These are phyloP conservation scores for Oryzias sinensis DNA, from an alignment of 2,797 vertebrate genomes.

Conservation along the genomic window DNA sequence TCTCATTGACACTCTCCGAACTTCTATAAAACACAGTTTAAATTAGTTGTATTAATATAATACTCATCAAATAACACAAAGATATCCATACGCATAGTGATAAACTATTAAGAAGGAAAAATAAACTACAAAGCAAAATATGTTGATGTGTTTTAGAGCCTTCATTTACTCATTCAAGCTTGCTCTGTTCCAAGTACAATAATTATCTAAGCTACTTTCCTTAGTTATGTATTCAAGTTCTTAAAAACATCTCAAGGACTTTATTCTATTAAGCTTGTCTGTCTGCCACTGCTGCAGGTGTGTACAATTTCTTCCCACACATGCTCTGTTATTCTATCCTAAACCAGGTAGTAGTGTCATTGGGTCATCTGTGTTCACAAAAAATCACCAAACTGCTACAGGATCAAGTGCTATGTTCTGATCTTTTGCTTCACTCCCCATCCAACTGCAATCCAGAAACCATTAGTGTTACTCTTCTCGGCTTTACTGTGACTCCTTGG, in stretches of 20 bases:
- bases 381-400: constrained; percentile 44
- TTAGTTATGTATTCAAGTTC: no score
- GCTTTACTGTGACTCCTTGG: constrained; percentile 37
- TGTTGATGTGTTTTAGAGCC: no score
- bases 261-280: not conserved
- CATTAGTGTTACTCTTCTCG: constrained; percentile 51
- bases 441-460: constrained; percentile 53
- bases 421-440: constrained; percentile 40
- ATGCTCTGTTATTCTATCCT: constrained; percentile 28
- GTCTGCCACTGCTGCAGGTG: constrained; percentile 1
- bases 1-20: no score
- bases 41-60: no score
- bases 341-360: constrained; percentile 35
- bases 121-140: no score
- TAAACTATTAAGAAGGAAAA: no score
- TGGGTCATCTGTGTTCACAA: constrained; percentile 49
- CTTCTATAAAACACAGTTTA: no score
- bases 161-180: no score
- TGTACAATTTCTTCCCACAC: constrained; percentile 16
- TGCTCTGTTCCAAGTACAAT: no score
- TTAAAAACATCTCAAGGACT: not conserved
- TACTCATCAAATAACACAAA: no score
- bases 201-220: no score
- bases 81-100: no score
- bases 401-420: constrained; percentile 57